Percentiles rank a stretch among this genome's conserved stretches.
phyloP scores from a whole-genome alignment of 2,113 vertebrate species.

The Amazona vittata region DNA sequence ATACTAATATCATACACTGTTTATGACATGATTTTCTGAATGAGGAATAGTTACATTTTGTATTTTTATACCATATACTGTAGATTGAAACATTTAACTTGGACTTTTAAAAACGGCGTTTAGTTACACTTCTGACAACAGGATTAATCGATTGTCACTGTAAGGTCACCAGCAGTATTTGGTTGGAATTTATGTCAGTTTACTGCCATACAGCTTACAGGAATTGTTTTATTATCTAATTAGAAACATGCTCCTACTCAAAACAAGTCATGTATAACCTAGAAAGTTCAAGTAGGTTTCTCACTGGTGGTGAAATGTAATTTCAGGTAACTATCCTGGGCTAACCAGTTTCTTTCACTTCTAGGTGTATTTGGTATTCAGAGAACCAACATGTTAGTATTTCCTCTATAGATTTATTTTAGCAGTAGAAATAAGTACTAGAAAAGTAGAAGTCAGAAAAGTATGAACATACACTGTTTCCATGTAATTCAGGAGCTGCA shows the following conservation, averaged over 20 bases:
- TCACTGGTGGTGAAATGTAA: slow-evolving; percentile 50
- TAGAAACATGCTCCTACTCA: slow-evolving; percentile 30
- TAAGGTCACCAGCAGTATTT: slow-evolving; percentile 27
- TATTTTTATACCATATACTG: neutral
- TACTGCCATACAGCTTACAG: slow-evolving; percentile 30
- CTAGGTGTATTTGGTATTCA: slow-evolving; percentile 38
- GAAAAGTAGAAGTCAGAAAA: neutral
- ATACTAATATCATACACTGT: neutral
- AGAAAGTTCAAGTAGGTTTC: slow-evolving; percentile 51
- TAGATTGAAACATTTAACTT: slow-evolving; percentile 8
- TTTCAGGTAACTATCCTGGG: slow-evolving; percentile 32
- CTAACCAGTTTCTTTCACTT: slow-evolving; percentile 37
- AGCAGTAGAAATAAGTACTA: neutral
- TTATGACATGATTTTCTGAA: neutral
- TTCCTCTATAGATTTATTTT: slow-evolving; percentile 20
- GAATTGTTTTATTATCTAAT: slow-evolving; percentile 68
- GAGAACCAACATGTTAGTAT: slow-evolving; percentile 15
- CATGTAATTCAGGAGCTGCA: slow-evolving; percentile 8
- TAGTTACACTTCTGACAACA: slow-evolving; percentile 32
- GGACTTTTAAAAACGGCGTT: neutral
- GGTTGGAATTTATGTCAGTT: slow-evolving; percentile 35
- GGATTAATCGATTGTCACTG: slow-evolving; percentile 31
- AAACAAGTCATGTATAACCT: slow-evolving; percentile 43
- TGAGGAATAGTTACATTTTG: neutral
- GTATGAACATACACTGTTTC: slow-evolving; percentile 6